These are phyloP conservation scores for Mastomys natalensis DNA, from an alignment of 2,113 vertebrate genomes.

Conservation along the genomic window DNA sequence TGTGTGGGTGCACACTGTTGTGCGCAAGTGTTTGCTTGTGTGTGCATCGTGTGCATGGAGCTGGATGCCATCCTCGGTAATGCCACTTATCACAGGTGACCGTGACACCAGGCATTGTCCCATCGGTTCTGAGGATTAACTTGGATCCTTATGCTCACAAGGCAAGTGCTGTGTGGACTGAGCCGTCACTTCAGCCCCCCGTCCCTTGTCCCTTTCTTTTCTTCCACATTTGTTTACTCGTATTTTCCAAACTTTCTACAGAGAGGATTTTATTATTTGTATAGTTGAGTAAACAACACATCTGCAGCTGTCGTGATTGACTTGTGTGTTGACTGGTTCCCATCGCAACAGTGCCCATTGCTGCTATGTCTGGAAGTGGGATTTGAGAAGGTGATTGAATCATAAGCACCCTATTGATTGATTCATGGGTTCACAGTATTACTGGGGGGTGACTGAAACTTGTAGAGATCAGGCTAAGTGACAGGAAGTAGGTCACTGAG, in stretches of 20 bases:
- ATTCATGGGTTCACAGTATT: not conserved
- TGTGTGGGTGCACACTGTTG: not conserved
- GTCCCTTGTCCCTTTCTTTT: not conserved
- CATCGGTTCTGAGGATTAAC: not conserved
- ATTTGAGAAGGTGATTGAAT: not conserved
- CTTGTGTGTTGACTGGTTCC: not conserved
- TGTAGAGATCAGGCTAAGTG: not conserved
- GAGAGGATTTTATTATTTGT: not conserved
- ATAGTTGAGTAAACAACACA: not conserved
- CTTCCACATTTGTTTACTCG: not conserved
- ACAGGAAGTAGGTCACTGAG: not conserved
- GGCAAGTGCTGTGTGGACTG: not conserved
- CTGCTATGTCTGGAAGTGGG: not conserved
- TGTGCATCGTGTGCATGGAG: not conserved
- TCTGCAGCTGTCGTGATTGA: not conserved
- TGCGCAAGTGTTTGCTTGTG: not conserved
- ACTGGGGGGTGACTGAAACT: not conserved
- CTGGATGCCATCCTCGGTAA: not conserved
- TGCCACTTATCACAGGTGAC: not conserved
- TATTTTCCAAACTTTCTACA: not conserved
- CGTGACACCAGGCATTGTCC: not conserved
- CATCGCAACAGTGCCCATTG: not conserved
- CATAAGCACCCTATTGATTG: not conserved
- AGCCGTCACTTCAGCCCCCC: not conserved
- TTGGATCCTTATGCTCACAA: not conserved